These are phyloP conservation scores for Xyrichtys novacula DNA, from an alignment of 2,797 vertebrate species.

Conservation along the genomic window DNA sequence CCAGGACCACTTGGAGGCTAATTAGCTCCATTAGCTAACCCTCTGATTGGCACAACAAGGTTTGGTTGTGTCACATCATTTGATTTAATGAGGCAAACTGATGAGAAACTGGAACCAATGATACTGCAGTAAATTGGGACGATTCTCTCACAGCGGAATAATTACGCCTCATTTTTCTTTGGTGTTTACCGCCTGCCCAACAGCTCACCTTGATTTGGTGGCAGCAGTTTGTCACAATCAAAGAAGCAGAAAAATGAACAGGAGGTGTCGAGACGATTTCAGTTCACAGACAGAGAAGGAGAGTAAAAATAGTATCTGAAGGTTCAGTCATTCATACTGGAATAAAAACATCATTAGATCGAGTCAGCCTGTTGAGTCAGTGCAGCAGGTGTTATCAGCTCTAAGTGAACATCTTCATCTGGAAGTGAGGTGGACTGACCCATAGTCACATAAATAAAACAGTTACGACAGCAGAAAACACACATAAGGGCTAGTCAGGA, in stretches of 20 bases:
- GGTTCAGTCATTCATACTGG: conserved; percentile 14
- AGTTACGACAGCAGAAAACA: too few species aligned
- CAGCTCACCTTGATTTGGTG: conserved; percentile 26
- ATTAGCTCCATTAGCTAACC: conserved; percentile 73
- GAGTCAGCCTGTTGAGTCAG: neutral
- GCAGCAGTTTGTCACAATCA: conserved; percentile 20
- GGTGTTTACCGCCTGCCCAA: conserved; percentile 3
- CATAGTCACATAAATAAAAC: too few species aligned
- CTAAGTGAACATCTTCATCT: too few species aligned
- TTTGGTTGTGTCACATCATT: conserved; percentile 56
- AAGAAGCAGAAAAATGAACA: neutral
- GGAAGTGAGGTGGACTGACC: too few species aligned
- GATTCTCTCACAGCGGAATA: conserved; percentile 8
- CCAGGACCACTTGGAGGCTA: conserved; percentile 59
- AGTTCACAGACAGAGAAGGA: neutral
- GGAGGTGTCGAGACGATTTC: neutral
- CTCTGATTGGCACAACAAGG: conserved; percentile 63
- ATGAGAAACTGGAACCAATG: conserved; percentile 54
- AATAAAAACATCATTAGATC: conserved; percentile 32
- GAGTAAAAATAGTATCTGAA: conserved; percentile 9
- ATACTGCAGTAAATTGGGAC: conserved; percentile 30
- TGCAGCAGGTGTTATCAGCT: too few species aligned
- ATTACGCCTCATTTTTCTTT: conserved; percentile 24
- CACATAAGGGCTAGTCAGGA: too few species aligned
- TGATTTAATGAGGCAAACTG: conserved; percentile 70